Base-by-base conservation (phyloP, 2,888 invertebrate species). In the Erynnis tages region DNA sequence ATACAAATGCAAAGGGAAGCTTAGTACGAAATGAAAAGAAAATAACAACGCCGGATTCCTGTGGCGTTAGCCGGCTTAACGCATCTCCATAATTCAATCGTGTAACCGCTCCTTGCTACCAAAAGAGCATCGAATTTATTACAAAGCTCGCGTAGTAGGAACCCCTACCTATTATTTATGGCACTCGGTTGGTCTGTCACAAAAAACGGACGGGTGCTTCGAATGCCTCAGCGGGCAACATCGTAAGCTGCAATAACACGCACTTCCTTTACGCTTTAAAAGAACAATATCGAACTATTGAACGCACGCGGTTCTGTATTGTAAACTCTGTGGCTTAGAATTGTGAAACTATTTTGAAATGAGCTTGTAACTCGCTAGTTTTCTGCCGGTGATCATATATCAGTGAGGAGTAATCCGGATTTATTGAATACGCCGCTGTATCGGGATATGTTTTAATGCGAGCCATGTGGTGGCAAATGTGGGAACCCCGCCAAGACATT, bases 131-230 rank as follows among this genome's bases (percentile, higher is more conserved):
- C 82, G 77, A 82, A 86, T 88, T 88, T 87, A 87, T 86, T 83
- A 88, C 87, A 85, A 87, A 82, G 85, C 83, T 76, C 76, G 74
- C 79, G 75, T 74, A 70, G 76, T 76, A 79, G 35, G 83, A 79
- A 81, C 85, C 87, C 88, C 84, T 84, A 82, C 84, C 86, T 89
- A 88, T 89, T 89, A 89, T 89, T 89, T 89, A 89, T 89, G 87
- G 86, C 86, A 82, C 76, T 84, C 81, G 78, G 83, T 88, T 83
- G 83, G 86, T 84, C 86, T 87, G 86, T 87, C 86, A 87, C 84
- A 88, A 89, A 89, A 89, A 89, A 88, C 74, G 80, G 82, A 82
- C 88, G 87, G 84, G 82, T 87, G 86, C 83, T 68, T 79, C 82
- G 81, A 82, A 82, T 82, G 80, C 81, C 89, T 84, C 88, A 88